phyloP scores from a whole-genome alignment of 2,888 invertebrate species.

The Spilosoma lubricipeda region DNA sequence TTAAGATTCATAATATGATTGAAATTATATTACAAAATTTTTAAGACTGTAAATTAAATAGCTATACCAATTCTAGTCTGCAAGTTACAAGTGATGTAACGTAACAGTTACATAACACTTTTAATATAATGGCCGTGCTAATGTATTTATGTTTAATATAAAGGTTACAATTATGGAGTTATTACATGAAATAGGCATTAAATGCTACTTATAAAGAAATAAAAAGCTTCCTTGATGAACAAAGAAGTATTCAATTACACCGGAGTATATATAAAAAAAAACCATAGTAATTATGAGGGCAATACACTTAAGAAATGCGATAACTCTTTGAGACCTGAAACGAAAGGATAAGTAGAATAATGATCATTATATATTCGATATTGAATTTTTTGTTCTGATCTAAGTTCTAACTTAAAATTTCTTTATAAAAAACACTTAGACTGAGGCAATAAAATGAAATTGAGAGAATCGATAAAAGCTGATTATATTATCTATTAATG shows the following conservation, averaged over 20 bases:
- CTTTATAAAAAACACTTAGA: no score
- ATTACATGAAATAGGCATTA: slow-evolving; percentile 18
- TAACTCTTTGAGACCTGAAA: no score
- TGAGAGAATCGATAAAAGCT: neutral
- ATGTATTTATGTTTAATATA: slow-evolving; percentile 29
- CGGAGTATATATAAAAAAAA: no score
- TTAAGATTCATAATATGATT: slow-evolving; percentile 4
- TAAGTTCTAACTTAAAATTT: no score
- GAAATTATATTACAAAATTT: neutral
- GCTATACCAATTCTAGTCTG: slow-evolving; percentile 46
- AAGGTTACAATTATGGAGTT: slow-evolving; percentile 36
- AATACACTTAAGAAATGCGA: no score
- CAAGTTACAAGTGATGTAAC: slow-evolving; percentile 34
- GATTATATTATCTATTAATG: neutral
- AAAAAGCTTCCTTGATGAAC: neutral
- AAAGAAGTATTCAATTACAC: neutral
- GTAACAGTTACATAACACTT: slow-evolving; percentile 57
- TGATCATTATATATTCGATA: no score
- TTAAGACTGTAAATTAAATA: slow-evolving; percentile 29
- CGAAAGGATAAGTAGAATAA: no score
- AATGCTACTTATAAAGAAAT: slow-evolving; percentile 4
- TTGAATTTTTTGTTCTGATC: no score
- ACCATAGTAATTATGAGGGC: no score
- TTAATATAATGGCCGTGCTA: slow-evolving; percentile 25
- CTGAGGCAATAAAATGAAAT: neutral